Conservation (phyloP, 2,113 vertebrate genomes). For the Brienomyrus longianalis region DNA sequence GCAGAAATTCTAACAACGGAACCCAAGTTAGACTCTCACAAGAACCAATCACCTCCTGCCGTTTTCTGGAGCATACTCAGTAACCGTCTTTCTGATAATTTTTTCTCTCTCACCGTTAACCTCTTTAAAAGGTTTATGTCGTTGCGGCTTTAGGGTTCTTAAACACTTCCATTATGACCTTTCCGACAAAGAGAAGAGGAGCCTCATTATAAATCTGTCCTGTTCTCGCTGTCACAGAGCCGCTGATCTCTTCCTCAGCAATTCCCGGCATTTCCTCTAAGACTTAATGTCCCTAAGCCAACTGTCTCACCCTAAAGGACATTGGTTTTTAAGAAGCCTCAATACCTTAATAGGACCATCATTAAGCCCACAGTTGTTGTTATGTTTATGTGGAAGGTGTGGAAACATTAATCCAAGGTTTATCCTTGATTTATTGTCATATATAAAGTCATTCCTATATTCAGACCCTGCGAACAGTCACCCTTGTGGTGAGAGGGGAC, state of each 20-base stretch:
- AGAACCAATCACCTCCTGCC: neutral
- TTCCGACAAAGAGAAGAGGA: neutral
- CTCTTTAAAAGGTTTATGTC: constrained; percentile 5
- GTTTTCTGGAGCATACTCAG: neutral
- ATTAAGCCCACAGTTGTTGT: neutral
- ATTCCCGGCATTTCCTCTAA: neutral
- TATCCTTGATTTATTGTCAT: neutral
- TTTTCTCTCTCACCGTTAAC: neutral
- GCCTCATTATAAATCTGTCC: neutral
- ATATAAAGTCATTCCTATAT: neutral
- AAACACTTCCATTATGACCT: neutral
- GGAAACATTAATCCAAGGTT: neutral
- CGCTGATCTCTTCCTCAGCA: neutral
- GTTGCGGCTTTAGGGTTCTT: neutral
- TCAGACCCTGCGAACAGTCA: neutral
- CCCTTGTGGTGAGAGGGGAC: neutral
- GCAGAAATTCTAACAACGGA: neutral
- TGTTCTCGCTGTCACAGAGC: neutral
- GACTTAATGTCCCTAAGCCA: neutral
- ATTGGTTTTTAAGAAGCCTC: neutral
- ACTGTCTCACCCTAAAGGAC: neutral
- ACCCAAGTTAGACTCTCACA: neutral
- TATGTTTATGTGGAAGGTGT: neutral
- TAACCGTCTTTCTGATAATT: neutral
- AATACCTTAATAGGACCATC: neutral